Conservation (phyloP, 2,888 invertebrate genomes). For the Brachynemurus nebulosus region DNA sequence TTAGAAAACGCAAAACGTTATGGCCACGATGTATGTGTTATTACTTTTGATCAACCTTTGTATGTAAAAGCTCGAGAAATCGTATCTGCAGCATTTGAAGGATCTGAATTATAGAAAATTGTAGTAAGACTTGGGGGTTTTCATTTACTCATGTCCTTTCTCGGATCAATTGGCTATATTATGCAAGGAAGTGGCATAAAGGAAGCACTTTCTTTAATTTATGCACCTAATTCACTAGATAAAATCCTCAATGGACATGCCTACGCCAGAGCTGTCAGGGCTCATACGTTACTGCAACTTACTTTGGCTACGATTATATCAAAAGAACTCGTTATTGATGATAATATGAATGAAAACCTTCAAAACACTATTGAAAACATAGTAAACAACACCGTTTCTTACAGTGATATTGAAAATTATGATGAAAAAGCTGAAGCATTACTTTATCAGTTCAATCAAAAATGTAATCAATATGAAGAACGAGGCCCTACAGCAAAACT, state of each 20-base stretch:
- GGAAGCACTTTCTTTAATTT: constrained; percentile 15
- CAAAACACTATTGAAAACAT: constrained; percentile 18
- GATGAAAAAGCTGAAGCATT: constrained; percentile 15
- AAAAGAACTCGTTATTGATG: constrained; percentile 23
- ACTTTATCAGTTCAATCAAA: constrained; percentile 22
- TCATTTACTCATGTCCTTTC: constrained; percentile 26
- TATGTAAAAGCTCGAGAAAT: constrained; percentile 22
- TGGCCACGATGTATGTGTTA: constrained; percentile 17
- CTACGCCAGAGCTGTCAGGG: constrained; percentile 19
- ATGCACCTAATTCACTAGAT: constrained; percentile 20
- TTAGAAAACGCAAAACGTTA: constrained; percentile 14
- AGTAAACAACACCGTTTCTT: constrained; percentile 21
- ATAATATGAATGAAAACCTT: constrained; percentile 20
- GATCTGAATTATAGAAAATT: constrained; percentile 23
- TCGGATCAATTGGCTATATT: constrained; percentile 26
- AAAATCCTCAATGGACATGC: constrained; percentile 24
- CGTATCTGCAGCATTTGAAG: constrained; percentile 16
- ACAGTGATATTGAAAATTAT: constrained; percentile 23
- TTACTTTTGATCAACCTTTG: constrained; percentile 22
- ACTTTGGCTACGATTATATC: constrained; percentile 23
- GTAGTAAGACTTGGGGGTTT: constrained; percentile 22
- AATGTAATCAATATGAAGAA: constrained; percentile 21
- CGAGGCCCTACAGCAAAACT: constrained; percentile 23
- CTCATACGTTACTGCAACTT: constrained; percentile 22
- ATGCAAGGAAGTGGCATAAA: constrained; percentile 27